A percentile compares a stretch with the other conserved stretches of the same genome.
These are phyloP conservation scores for Terrapene triunguis DNA, from an alignment of 2,113 vertebrate genomes.

Conservation along the genomic window DNA sequence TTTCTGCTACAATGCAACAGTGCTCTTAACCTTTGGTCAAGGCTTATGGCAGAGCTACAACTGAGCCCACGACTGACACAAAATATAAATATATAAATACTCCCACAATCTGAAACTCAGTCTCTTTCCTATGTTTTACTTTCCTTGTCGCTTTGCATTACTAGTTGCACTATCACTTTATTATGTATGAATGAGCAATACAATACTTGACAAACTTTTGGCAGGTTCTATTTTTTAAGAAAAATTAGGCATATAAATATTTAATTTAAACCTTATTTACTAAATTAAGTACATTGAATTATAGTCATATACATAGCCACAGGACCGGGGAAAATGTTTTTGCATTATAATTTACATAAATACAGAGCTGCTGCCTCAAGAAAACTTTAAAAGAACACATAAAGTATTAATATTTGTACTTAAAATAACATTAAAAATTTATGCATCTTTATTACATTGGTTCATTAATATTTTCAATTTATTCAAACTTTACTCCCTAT, in stretches of 20 bases:
- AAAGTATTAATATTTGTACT: constrained; percentile 76
- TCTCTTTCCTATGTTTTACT: not conserved
- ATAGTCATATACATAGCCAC: not conserved
- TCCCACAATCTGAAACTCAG: not conserved
- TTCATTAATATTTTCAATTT: constrained; percentile 71
- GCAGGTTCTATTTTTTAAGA: constrained; percentile 7
- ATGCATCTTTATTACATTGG: constrained; percentile 44
- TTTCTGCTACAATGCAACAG: not conserved
- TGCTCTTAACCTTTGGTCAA: not conserved
- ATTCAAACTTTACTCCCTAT: constrained; percentile 30
- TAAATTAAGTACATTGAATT: constrained; percentile 10
- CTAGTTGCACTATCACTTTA: not conserved
- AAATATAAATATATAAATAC: not conserved
- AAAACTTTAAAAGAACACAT: constrained; percentile 62
- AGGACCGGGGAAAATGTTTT: constrained; percentile 29
- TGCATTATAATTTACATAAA: constrained; percentile 42
- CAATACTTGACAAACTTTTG: not conserved
- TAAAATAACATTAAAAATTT: constrained; percentile 75
- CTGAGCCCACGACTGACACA: not conserved
- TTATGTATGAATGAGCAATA: not conserved
- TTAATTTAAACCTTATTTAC: constrained; percentile 58
- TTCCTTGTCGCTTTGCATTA: not conserved
- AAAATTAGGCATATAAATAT: constrained; percentile 30
- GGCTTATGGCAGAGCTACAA: not conserved
- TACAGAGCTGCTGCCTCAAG: constrained; percentile 21